Evolutionary conservation across 1,140 invertebrate species (phyloP).

Genomic region (Melanaphis sacchari): DNA sequence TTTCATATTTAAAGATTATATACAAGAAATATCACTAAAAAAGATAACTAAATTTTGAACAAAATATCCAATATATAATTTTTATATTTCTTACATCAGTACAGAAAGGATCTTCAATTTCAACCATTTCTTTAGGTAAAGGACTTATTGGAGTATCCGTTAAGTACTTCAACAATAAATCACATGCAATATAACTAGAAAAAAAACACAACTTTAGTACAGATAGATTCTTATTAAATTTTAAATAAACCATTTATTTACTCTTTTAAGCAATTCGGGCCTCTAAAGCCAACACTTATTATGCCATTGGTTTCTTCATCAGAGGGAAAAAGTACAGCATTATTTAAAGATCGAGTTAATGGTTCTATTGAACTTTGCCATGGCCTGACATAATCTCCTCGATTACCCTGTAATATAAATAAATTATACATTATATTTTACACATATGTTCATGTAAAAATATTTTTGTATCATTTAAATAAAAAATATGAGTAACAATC

Average conservation of each 20-base stretch:
- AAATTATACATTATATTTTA: slow-evolving; percentile 32
- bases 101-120: slow-evolving; percentile 81
- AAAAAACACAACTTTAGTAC: slow-evolving; percentile 61
- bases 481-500: background rate
- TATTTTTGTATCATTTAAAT: background rate
- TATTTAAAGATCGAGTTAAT: slow-evolving; percentile 66
- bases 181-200: slow-evolving; percentile 69
- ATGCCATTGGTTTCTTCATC: slow-evolving; percentile 87
- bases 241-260: background rate
- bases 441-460: background rate
- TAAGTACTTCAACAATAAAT: slow-evolving; percentile 82
- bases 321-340: slow-evolving; percentile 74
- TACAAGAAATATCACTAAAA: background rate
- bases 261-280: slow-evolving; percentile 69
- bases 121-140: slow-evolving; percentile 83
- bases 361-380: slow-evolving; percentile 78
- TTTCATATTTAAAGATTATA: background rate
- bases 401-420: slow-evolving; percentile 65
- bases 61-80: slow-evolving; percentile 39
- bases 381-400: slow-evolving; percentile 72
- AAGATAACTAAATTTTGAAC: background rate
- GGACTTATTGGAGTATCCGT: slow-evolving; percentile 85
- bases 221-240: background rate
- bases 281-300: slow-evolving; percentile 81
- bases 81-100: slow-evolving; percentile 71